These are phyloP conservation scores for Baccha elongata DNA, from an alignment of 2,888 invertebrate genomes.

Conservation along the genomic window DNA sequence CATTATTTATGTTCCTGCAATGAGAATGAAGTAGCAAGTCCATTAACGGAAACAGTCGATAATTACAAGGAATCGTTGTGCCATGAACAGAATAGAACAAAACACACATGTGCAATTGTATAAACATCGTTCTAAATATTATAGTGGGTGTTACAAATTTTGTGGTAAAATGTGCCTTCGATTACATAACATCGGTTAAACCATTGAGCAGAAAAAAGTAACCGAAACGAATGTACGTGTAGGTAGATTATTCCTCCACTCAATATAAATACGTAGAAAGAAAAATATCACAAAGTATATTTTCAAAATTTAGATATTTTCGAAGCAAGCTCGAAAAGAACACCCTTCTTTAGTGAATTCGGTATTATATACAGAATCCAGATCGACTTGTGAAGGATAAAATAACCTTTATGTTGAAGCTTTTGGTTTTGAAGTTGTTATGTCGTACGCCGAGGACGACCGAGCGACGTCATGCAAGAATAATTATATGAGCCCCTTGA, in stretches of 20 bases:
- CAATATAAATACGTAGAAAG: conserved; percentile 15
- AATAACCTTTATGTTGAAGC: conserved; percentile 18
- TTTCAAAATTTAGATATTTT: conserved; percentile 29
- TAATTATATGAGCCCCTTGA: conserved; percentile 68
- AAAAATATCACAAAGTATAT: conserved; percentile 46
- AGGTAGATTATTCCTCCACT: conserved; percentile 6
- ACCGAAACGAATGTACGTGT: too few species aligned
- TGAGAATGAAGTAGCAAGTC: conserved; percentile 35
- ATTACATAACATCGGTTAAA: conserved; percentile 14
- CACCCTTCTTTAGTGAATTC: conserved; percentile 15
- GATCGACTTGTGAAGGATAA: conserved; percentile 41
- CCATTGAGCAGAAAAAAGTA: conserved; percentile 38
- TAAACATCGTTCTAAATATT: neutral
- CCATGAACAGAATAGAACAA: conserved; percentile 23
- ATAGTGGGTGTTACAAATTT: conserved; percentile 13
- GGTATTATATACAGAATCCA: conserved; percentile 1
- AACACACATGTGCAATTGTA: neutral
- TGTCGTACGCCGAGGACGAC: conserved; percentile 13
- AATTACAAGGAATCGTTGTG: conserved; percentile 56
- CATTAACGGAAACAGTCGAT: conserved; percentile 63
- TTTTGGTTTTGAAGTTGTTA: conserved; percentile 61
- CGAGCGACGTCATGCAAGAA: conserved; percentile 64
- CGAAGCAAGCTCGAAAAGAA: conserved; percentile 7
- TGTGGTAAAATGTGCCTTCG: conserved; percentile 21
- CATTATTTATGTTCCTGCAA: conserved; percentile 45